Evolutionary conservation across 2,797 vertebrate genomes (phyloP), one percentile per base, ranked within the genome.

Genomic region (Semotilus atromaculatus): DNA sequence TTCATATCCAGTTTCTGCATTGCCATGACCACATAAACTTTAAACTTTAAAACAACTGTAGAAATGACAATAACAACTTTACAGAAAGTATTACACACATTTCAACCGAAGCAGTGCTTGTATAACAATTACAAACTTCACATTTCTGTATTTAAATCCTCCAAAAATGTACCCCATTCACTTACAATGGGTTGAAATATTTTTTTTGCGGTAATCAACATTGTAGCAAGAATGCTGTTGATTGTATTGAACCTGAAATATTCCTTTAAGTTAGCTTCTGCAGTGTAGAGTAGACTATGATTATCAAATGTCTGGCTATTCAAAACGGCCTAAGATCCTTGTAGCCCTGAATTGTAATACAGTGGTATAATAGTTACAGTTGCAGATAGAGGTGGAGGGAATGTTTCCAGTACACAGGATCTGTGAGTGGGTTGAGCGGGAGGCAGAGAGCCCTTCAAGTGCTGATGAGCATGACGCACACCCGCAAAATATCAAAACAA

Each of bases 391-490:
- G 73, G 48, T 55, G 73, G 11, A 60, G 68, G 38, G 26, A 71
- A 68, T 85, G 80, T 72, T 74, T 75, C 71, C 29, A 48, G 73
- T 40, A 53, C 62, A 53, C 92, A 92, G 70, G 87, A 94, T 93
- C 93, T 90, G 91, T 94, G 94, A 93, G 94, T 95, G 94, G 95
- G 94, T 91, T 90, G 94, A 90, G 92, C 93, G 93, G 94, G 93
- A 93, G 94, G 92, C 88, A 92, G 91, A 84, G 82, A 84, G 91
- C 73, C 45, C 70, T 85, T 75, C 45, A 76, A 60, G 38, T 82
- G 64, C n/a, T 79, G 76, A 64, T 48, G 71, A 85, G 83, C n/a
- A 34, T 83, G 85, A 89, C n/a, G 62, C 45, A 58, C 66, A 45
- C 72, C 81, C 58, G 73, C 66, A 5, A 85, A 88, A 86, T 64